These are phyloP conservation scores for Felis catus DNA, from an alignment of 2,113 vertebrate species.

Conservation along the genomic window DNA sequence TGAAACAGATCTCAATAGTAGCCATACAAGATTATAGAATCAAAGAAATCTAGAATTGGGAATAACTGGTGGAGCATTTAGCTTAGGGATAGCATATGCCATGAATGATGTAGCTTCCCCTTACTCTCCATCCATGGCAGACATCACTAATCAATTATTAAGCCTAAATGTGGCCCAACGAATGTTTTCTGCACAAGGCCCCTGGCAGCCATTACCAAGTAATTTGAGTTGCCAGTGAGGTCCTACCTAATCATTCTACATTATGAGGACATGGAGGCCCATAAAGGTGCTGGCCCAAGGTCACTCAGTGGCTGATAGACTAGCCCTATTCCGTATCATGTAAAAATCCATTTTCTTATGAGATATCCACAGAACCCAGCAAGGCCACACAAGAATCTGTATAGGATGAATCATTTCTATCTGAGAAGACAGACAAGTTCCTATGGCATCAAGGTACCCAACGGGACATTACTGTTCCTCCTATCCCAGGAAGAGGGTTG, in stretches of 20 bases:
- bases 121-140: neutral
- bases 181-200: neutral
- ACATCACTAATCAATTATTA: neutral
- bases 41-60: neutral
- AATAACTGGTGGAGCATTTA: neutral
- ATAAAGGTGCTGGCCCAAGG: neutral
- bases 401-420: neutral
- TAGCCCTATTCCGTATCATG: neutral
- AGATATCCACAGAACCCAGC: neutral
- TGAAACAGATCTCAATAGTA: neutral
- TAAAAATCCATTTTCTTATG: neutral
- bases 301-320: neutral
- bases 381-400: neutral
- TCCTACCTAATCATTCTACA: neutral
- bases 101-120: too few relatives aligned
- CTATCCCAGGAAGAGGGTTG: neutral
- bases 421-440: neutral
- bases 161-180: neutral
- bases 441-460: neutral
- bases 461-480: neutral
- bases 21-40: neutral
- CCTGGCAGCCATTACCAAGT: neutral
- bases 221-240: neutral
- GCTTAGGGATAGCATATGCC: neutral
- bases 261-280: neutral